Base-by-base conservation (phyloP, 1,140 invertebrate species). In the Panulirus ornatus region DNA sequence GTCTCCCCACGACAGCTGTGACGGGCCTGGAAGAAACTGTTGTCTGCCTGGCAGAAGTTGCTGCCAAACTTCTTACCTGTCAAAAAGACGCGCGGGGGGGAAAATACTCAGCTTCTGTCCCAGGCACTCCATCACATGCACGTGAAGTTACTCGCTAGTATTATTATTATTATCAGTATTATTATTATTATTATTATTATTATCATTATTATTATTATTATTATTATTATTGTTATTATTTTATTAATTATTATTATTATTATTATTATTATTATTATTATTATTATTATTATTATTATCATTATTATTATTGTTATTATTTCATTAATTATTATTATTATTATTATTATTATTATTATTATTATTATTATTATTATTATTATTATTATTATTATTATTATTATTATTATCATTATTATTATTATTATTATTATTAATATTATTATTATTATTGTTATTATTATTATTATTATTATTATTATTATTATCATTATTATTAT, bases 361-460 rank as follows among this genome's bases (percentile, higher is more conserved):
- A n/a, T n/a, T n/a, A n/a, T n/a, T n/a, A 58, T 14, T n/a, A n/a
- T n/a, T n/a, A n/a, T n/a, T n/a, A n/a, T n/a, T n/a, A n/a, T n/a
- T n/a, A n/a, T n/a, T n/a, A n/a, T n/a, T n/a, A n/a, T 63, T 63
- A 63, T 63, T 63, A 63, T 63, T 63, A 63, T 63, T 63, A 63
- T 63, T 63, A 63, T 63, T 63, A 63, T 63, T 63, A 63, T 63
- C 27, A 63, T 63, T 63, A 63, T 63, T 63, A 63, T 63, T 63
- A 63, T 63, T 63, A 63, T 63, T 63, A 63, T 63, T 63, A 63
- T 2, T 63, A 63, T 63, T 63, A 63, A 22, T 63, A 63, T 58
- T 58, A 11, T 58, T 58, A 58, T 58, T 14, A 58, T 14, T 58
- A 58, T 58, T 58, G 51, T 22, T 58, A 22, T 58, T 58, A 22